Percentiles rank a stretch among this genome's conserved stretches.
These are phyloP conservation scores for Drosophila helvetica DNA, from an alignment of 2,888 invertebrate genomes.

Conservation along the genomic window DNA sequence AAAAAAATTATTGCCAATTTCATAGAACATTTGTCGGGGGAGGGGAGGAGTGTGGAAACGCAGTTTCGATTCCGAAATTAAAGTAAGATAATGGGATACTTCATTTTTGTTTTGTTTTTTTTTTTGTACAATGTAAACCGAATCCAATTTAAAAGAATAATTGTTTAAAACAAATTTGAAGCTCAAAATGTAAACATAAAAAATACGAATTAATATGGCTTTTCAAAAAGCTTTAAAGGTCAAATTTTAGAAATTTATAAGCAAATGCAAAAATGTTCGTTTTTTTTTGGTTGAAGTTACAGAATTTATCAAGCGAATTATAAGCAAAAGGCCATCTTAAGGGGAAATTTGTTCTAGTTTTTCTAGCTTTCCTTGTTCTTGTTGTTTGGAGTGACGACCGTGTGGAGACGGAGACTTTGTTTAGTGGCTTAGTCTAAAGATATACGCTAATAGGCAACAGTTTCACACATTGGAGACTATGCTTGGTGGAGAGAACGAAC, in stretches of 20 bases:
- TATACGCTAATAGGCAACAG: conserved; percentile 35
- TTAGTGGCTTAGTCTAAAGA: conserved; percentile 40
- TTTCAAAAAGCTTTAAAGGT: conserved; percentile 77
- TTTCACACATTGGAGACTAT: conserved; percentile 43
- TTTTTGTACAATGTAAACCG: too few species aligned
- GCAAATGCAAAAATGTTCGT: conserved; percentile 26
- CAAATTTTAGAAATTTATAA: conserved; percentile 45
- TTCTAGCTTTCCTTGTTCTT: background rate
- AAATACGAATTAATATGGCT: conserved; percentile 66
- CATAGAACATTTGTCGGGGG: too few species aligned
- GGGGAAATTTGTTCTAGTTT: too few species aligned
- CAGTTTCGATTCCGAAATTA: too few species aligned
- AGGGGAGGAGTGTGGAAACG: too few species aligned
- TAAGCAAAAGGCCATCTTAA: conserved; percentile 48
- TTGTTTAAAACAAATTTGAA: conserved; percentile 36
- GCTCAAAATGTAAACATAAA: conserved; percentile 29
- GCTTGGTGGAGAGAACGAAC: conserved; percentile 5
- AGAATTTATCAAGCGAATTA: conserved; percentile 20
- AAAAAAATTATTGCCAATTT: too few species aligned
- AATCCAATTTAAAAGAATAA: too few species aligned
- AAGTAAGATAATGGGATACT: too few species aligned
- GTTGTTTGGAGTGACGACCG: conserved; percentile 8
- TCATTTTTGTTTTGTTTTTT: too few species aligned
- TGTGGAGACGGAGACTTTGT: conserved; percentile 35
- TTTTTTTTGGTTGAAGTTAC: conserved; percentile 11